These are phyloP conservation scores for Batillaria attramentaria DNA, from an alignment of 1,140 invertebrate genomes.

Conservation along the genomic window DNA sequence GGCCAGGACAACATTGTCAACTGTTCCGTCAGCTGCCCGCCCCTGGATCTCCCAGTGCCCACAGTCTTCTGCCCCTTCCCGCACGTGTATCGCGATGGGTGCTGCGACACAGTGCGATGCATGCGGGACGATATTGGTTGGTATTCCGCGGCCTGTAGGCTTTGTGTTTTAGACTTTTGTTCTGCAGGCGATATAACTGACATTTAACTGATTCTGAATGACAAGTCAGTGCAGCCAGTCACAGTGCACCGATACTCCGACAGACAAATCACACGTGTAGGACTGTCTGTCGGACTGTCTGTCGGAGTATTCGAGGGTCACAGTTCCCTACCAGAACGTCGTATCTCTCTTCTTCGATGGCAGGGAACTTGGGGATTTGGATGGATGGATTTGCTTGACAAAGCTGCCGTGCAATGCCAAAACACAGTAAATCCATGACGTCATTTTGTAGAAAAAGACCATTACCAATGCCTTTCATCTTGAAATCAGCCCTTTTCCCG, in stretches of 20 bases:
- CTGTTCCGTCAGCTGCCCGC: slow-evolving; percentile 29
- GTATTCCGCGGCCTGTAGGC: not conserved
- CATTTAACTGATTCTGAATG: not conserved
- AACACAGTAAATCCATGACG: no score
- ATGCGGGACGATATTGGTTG: slow-evolving; percentile 30
- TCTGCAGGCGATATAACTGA: not conserved
- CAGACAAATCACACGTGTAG: no score
- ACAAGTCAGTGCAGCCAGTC: no score
- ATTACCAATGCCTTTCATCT: not conserved
- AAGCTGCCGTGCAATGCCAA: no score
- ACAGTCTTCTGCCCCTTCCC: slow-evolving; percentile 37
- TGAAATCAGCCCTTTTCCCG: not conserved
- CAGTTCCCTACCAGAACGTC: not conserved
- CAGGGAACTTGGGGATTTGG: not conserved
- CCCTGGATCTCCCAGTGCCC: slow-evolving; percentile 25
- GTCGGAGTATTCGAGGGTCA: no score
- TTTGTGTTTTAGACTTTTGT: not conserved
- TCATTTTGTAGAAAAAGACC: no score
- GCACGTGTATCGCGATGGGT: slow-evolving; percentile 32
- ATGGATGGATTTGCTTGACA: not conserved
- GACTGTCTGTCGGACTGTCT: no score
- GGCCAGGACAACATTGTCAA: slow-evolving; percentile 15
- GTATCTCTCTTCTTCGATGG: not conserved
- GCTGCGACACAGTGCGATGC: slow-evolving; percentile 41
- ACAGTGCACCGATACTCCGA: no score